Evolutionary conservation across 2,797 vertebrate genomes (phyloP).

Genomic region (Hippocampus kuda): DNA sequence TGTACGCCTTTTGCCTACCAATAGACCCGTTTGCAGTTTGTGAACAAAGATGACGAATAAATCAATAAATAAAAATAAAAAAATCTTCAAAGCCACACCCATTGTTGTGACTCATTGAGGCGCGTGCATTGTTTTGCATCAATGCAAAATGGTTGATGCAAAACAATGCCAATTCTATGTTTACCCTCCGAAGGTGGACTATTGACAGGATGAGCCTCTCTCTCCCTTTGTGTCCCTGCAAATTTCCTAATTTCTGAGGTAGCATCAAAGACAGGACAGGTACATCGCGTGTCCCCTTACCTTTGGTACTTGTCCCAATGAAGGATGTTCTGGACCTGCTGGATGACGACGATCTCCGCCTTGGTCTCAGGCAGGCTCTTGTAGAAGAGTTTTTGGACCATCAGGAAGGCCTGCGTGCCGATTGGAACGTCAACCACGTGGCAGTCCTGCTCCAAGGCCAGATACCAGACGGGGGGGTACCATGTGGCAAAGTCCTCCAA

Average conservation of each 20-base stretch:
- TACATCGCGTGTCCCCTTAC: slow-evolving; percentile 15
- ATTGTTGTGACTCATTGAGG: too few relatives aligned
- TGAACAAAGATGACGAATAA: too few relatives aligned
- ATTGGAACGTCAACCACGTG: slow-evolving; percentile 38
- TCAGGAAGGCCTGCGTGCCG: slow-evolving; percentile 15
- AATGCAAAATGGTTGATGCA: too few relatives aligned
- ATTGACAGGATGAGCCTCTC: background rate
- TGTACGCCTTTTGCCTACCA: slow-evolving; percentile 41
- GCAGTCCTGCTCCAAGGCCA: slow-evolving; percentile 23
- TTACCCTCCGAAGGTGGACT: background rate
- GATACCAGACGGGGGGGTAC: slow-evolving; percentile 53
- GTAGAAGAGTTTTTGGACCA: slow-evolving; percentile 31
- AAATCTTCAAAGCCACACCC: too few relatives aligned
- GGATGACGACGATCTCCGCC: slow-evolving; percentile 43
- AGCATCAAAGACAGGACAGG: background rate
- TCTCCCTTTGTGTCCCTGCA: background rate
- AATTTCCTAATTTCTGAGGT: background rate
- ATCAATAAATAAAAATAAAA: too few relatives aligned
- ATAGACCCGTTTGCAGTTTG: too few relatives aligned
- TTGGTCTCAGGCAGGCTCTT: slow-evolving; percentile 33
- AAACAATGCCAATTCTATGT: background rate
- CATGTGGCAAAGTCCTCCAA: slow-evolving; percentile 48
- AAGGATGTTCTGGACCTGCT: slow-evolving; percentile 56
- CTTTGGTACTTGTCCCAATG: slow-evolving; percentile 63
- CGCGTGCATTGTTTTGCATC: too few relatives aligned